A percentile compares a stretch with the other conserved stretches of the same genome.
Evolutionary conservation across 2,888 invertebrate genomes (phyloP).

Genomic region (Tigriopus californicus): DNA sequence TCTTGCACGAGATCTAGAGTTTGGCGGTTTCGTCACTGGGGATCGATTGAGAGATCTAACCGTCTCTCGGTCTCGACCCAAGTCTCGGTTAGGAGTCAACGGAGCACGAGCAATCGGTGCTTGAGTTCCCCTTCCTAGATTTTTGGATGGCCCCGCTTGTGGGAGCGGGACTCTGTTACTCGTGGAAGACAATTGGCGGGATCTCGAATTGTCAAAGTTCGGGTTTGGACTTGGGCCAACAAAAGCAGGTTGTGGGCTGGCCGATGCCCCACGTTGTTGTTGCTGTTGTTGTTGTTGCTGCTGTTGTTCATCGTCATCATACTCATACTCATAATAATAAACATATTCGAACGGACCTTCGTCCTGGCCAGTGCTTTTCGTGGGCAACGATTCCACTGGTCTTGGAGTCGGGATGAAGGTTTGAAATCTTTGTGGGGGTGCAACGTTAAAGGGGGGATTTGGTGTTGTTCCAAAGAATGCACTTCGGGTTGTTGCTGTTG

Average conservation of each 20-base stretch:
- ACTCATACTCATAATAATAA: constrained; percentile 16
- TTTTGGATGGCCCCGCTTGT: too few relatives aligned
- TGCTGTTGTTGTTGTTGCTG: neutral
- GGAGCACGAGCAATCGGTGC: too few relatives aligned
- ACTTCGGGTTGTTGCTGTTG: constrained; percentile 1
- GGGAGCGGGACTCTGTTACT: too few relatives aligned
- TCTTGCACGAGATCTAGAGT: too few relatives aligned
- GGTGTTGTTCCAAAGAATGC: neutral
- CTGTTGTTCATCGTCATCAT: constrained; percentile 11
- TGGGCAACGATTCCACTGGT: neutral
- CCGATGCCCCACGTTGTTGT: neutral
- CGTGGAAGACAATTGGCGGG: too few relatives aligned
- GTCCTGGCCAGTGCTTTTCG: neutral
- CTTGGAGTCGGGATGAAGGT: constrained; percentile 3
- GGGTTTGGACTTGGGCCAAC: neutral
- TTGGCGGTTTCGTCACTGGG: too few relatives aligned
- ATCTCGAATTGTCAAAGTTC: too few relatives aligned
- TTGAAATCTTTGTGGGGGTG: neutral
- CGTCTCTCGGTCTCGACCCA: too few relatives aligned
- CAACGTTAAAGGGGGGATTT: neutral
- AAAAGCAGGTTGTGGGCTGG: neutral
- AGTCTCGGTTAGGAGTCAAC: too few relatives aligned
- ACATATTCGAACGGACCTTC: constrained; percentile 13
- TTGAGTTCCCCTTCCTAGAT: too few relatives aligned
- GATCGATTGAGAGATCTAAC: too few relatives aligned